Evolutionary conservation across 1,140 invertebrate species (phyloP).

Genomic region (Meloidogyne exigua): DNA sequence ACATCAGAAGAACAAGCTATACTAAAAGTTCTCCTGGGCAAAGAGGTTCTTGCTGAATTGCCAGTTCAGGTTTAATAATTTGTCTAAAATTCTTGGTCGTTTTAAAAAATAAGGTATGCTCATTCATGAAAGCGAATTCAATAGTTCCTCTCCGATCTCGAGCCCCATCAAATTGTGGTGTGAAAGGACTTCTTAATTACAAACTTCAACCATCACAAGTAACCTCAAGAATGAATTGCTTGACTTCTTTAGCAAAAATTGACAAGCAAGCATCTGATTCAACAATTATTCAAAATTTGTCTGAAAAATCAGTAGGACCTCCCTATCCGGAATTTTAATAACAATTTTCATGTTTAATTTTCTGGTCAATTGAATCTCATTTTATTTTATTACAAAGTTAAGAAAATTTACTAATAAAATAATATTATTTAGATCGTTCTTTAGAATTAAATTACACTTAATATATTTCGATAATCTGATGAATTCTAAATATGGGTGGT

Average conservation of each 20-base stretch:
- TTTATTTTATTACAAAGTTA: too few relatives aligned
- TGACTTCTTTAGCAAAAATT: neutral
- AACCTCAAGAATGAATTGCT: neutral
- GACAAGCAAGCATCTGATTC: neutral
- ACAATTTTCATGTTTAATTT: too few relatives aligned
- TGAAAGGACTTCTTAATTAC: neutral
- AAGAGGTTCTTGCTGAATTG: slow-evolving; percentile 48
- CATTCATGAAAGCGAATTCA: slow-evolving; percentile 21
- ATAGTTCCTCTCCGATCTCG: neutral
- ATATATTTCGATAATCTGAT: too few relatives aligned
- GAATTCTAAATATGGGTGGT: too few relatives aligned
- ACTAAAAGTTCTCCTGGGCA: slow-evolving; percentile 36
- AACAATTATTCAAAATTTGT: neutral
- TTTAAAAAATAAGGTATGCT: slow-evolving; percentile 9
- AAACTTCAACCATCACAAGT: neutral
- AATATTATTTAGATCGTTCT: too few relatives aligned
- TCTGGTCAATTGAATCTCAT: too few relatives aligned
- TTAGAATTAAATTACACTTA: too few relatives aligned
- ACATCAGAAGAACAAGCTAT: slow-evolving; percentile 20
- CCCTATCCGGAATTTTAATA: neutral
- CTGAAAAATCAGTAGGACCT: neutral
- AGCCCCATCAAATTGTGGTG: neutral
- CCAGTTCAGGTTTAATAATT: slow-evolving; percentile 38
- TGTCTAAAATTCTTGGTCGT: neutral
- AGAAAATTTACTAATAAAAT: too few relatives aligned